Percentiles rank a stretch among this genome's conserved stretches.
Evolutionary conservation across 2,113 vertebrate species (phyloP).

Genomic region (Xyliphius kryptos): DNA sequence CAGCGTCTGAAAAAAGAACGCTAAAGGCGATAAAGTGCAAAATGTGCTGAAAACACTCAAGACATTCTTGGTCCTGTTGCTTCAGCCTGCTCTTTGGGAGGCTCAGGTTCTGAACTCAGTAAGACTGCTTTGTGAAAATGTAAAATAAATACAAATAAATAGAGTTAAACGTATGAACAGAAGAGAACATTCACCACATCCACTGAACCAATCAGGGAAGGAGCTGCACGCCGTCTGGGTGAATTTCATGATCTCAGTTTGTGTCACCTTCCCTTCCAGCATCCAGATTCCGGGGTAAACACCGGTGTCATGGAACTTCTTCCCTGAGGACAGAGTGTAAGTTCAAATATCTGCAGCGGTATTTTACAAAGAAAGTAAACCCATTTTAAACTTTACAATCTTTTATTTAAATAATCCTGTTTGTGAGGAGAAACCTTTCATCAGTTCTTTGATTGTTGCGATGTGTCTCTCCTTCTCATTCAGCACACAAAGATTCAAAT

Average conservation of each 20-base stretch:
- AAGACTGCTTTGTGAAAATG: no score
- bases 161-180: not conserved
- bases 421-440: not conserved
- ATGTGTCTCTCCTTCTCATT: not conserved
- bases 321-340: not conserved
- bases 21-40: no score
- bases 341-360: not conserved
- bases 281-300: not conserved
- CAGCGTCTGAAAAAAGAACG: no score
- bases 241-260: not conserved
- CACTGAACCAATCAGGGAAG: not conserved
- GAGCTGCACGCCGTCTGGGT: not conserved
- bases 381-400: not conserved
- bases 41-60: no score
- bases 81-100: no score
- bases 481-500: not conserved
- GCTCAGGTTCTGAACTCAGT: no score
- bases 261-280: not conserved
- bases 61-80: no score
- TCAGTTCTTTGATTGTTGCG: not conserved
- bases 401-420: not conserved
- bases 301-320: not conserved
- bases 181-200: not conserved
- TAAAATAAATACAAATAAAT: no score
- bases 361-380: not conserved